Conservation (phyloP, 2,113 vertebrate genomes). For the Strigops habroptila region DNA sequence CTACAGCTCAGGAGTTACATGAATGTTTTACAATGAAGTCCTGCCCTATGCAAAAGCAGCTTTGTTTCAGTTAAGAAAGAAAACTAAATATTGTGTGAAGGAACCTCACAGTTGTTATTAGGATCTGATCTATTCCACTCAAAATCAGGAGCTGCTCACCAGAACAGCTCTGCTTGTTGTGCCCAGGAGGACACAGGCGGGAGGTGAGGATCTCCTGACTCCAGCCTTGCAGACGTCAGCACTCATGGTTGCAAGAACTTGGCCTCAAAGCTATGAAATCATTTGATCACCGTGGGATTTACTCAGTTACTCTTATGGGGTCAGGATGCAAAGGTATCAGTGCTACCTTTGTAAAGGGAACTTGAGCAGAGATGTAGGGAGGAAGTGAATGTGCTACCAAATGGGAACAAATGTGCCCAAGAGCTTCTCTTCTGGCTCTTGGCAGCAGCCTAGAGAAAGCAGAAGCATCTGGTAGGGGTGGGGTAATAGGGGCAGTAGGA, state of each 20-base stretch:
- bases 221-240: not conserved
- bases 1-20: not conserved
- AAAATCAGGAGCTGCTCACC: not conserved
- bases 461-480: not conserved
- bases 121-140: not conserved
- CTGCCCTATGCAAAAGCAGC: not conserved
- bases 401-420: not conserved
- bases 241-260: not conserved
- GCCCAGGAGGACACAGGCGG: not conserved
- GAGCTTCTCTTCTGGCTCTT: not conserved
- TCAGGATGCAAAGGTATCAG: not conserved
- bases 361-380: not conserved
- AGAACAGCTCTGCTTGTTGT: not conserved
- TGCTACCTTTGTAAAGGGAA: not conserved
- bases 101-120: not conserved
- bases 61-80: not conserved
- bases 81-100: not conserved
- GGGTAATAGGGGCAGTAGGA: not conserved
- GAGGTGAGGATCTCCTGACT: not conserved
- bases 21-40: not conserved
- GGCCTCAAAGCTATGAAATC: not conserved
- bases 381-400: not conserved
- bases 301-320: not conserved
- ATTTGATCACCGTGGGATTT: not conserved
- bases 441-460: not conserved